Conservation (phyloP, 2,113 vertebrate genomes). For the Apaloderma vittatum region DNA sequence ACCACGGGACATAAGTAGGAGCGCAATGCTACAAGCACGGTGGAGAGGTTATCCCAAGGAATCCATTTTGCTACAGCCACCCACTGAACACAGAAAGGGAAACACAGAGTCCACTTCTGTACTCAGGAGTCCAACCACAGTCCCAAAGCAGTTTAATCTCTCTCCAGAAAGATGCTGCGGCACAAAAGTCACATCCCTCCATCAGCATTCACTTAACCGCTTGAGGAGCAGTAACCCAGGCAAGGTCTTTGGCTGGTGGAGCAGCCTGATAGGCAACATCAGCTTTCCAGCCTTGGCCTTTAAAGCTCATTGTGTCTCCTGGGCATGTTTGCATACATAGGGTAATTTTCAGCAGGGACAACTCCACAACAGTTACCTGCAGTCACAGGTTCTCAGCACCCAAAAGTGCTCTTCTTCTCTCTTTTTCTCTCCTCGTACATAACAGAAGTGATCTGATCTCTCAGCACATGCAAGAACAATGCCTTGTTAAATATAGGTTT, state of each 20-base stretch:
- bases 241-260: neutral
- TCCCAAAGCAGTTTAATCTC: neutral
- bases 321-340: rapidly evolving
- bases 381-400: neutral
- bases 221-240: neutral
- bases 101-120: neutral
- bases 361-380: neutral
- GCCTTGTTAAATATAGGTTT: neutral
- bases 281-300: neutral
- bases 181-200: neutral
- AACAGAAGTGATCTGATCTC: neutral
- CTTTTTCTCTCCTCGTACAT: neutral
- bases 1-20: neutral
- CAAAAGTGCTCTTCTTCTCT: neutral
- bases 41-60: neutral
- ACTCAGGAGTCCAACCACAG: neutral
- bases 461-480: neutral
- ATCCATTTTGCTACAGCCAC: neutral
- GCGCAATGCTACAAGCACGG: neutral
- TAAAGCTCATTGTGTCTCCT: neutral
- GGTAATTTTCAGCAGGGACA: neutral
- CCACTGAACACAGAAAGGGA: neutral
- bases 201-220: neutral
- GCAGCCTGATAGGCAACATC: neutral
- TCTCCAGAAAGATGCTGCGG: neutral